Conservation (phyloP, 2,888 invertebrate species). For the Cantharis lateralis region DNA sequence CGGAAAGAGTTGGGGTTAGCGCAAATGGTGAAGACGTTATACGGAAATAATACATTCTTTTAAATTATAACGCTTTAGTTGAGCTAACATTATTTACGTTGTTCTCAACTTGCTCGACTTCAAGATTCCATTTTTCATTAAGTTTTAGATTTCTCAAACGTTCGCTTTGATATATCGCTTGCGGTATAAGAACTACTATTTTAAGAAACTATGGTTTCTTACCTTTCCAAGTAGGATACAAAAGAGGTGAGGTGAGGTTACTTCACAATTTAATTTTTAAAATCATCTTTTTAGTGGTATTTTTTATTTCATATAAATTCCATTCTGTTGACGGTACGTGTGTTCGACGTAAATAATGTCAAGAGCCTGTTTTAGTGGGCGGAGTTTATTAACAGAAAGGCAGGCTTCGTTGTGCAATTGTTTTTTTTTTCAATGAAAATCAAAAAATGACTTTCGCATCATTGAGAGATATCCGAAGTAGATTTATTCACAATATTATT, state of each 20-base stretch:
- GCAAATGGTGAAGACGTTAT: slow-evolving; percentile 30
- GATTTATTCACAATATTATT: background rate
- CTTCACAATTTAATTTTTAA: no score
- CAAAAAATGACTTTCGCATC: background rate
- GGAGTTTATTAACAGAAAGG: no score
- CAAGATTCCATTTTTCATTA: background rate
- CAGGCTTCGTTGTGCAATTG: no score
- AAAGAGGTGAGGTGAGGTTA: no score
- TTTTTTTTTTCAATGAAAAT: background rate
- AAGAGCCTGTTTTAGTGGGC: no score
- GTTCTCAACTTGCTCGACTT: background rate
- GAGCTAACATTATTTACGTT: slow-evolving; percentile 1
- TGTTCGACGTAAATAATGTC: no score
- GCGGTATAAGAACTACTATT: background rate
- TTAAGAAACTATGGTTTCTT: no score
- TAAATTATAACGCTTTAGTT: slow-evolving; percentile 27
- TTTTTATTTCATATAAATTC: no score
- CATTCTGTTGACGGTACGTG: no score
- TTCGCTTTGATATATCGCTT: background rate
- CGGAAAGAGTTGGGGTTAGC: slow-evolving; percentile 32
- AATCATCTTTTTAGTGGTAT: no score
- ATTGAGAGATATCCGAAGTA: background rate
- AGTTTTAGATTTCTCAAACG: background rate
- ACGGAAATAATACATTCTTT: slow-evolving; percentile 35
- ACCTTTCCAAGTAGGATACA: no score